A percentile compares a stretch with the other conserved stretches of the same genome.
phyloP scores from a whole-genome alignment of 2,888 invertebrate species.

The Leptothorax acervorum region DNA sequence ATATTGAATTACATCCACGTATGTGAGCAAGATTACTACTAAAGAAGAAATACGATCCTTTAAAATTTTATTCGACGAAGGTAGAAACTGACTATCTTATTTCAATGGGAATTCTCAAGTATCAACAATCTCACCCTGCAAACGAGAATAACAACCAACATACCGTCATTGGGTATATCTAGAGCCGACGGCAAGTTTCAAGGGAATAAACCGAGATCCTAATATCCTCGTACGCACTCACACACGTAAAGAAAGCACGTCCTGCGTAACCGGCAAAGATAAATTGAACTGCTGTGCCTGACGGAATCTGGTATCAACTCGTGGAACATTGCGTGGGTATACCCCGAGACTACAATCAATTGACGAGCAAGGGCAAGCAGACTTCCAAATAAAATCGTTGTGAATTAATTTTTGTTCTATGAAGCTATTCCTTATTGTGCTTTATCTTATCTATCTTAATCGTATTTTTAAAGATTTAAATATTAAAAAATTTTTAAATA shows the following conservation, averaged over 20 bases:
- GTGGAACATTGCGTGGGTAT: neutral
- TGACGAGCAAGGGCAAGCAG: neutral
- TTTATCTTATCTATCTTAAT: neutral
- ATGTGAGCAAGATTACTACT: neutral
- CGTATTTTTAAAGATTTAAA: neutral
- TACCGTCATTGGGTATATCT: neutral
- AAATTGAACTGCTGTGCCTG: constrained; percentile 50
- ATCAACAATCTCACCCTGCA: constrained; percentile 20
- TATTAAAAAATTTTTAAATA: neutral
- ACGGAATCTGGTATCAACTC: constrained; percentile 47
- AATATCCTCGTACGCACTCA: constrained; percentile 25
- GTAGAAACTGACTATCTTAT: neutral
- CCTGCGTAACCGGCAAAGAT: constrained; percentile 29
- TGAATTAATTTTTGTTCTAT: neutral
- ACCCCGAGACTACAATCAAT: neutral
- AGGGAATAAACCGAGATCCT: constrained; percentile 29
- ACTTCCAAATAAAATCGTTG: constrained; percentile 1
- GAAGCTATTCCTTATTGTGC: neutral
- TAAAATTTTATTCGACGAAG: constrained; percentile 1
- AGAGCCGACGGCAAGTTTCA: constrained; percentile 4
- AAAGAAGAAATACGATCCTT: neutral
- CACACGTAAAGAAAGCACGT: neutral
- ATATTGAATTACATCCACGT: neutral
- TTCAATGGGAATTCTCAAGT: constrained; percentile 9
- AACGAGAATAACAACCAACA: neutral